Conservation (phyloP, 2,797 vertebrate genomes). For the Labeo calbasu region DNA sequence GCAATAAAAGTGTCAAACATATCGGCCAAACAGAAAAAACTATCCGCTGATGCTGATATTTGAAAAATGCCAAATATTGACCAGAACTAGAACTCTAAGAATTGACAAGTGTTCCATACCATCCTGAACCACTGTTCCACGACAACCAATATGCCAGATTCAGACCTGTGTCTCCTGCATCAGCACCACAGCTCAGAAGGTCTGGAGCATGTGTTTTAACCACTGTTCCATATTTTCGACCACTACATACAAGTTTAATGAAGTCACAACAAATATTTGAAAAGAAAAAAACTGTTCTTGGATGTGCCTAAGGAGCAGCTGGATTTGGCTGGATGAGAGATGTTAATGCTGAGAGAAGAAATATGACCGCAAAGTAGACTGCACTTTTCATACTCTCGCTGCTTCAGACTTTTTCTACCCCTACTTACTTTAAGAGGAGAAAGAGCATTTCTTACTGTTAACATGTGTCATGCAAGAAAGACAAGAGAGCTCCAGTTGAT, state of each 20-base stretch:
- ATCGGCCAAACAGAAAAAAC: too few species aligned
- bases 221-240: background rate
- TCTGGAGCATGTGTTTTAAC: background rate
- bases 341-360: background rate
- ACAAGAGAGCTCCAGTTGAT: background rate
- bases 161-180: background rate
- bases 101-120: background rate
- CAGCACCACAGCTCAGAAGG: background rate
- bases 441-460: background rate
- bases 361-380: background rate
- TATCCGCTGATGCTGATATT: too few species aligned
- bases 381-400: background rate
- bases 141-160: too few species aligned
- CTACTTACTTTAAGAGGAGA: background rate
- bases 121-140: background rate
- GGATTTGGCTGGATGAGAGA: background rate
- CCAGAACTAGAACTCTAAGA: background rate
- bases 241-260: background rate
- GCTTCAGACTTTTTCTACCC: background rate
- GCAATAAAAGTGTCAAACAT: too few species aligned
- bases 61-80: too few species aligned
- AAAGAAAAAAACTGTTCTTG: background rate
- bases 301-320: background rate
- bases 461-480: background rate
- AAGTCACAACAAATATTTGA: constrained; percentile 13